phyloP scores from a whole-genome alignment of 2,888 invertebrate genomes.

The Cataglyphis rosenhaueri region DNA sequence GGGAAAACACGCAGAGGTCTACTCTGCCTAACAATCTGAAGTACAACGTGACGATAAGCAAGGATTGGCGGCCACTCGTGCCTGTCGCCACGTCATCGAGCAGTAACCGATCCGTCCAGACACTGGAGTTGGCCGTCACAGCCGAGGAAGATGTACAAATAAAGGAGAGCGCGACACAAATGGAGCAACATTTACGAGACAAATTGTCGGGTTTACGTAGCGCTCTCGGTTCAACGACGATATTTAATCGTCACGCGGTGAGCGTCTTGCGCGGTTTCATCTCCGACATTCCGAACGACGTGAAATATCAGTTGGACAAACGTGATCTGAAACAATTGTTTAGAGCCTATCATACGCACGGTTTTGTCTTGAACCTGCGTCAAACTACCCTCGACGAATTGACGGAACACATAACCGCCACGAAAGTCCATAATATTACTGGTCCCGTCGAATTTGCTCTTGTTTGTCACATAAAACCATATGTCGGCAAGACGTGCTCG shows the following conservation, averaged over 20 bases:
- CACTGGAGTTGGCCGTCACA: constrained; percentile 73
- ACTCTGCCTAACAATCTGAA: constrained; percentile 77
- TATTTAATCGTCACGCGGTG: constrained; percentile 82
- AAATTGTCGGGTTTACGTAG: constrained; percentile 80
- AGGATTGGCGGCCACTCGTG: constrained; percentile 81
- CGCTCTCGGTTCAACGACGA: constrained; percentile 77
- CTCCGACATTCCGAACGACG: constrained; percentile 68
- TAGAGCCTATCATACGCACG: constrained; percentile 82
- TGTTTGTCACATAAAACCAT: constrained; percentile 79
- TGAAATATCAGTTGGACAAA: constrained; percentile 77
- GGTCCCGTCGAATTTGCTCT: constrained; percentile 83
- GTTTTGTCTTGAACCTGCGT: constrained; percentile 81
- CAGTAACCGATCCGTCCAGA: constrained; percentile 74
- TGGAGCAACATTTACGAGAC: constrained; percentile 79
- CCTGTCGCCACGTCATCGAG: constrained; percentile 57
- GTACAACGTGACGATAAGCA: constrained; percentile 78
- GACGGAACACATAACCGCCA: constrained; percentile 77
- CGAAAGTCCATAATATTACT: constrained; percentile 80
- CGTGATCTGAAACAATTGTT: constrained; percentile 81
- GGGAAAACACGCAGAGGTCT: constrained; percentile 82
- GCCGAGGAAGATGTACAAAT: constrained; percentile 70
- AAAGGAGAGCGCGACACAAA: constrained; percentile 68
- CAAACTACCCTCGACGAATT: constrained; percentile 76
- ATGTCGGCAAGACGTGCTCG: constrained; percentile 81
- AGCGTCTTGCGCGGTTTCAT: constrained; percentile 78